Evolutionary conservation across 2,888 invertebrate species (phyloP), one percentile per base, ranked within the genome.

Genomic region (Branchellion lobata): DNA sequence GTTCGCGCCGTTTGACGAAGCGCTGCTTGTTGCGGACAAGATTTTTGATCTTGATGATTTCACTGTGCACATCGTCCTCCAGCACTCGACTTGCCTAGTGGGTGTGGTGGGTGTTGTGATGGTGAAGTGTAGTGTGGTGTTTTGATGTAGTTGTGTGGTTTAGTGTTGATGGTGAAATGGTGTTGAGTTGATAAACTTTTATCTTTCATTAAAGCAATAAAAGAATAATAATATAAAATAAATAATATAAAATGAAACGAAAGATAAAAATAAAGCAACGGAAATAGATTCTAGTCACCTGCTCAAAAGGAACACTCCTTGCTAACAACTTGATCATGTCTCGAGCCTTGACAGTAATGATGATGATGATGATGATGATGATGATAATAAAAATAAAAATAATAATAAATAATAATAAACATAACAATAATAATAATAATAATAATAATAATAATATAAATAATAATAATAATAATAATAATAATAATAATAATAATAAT

Each of bases 241-340:
- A n/a, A n/a, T n/a, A n/a, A n/a, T n/a, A n/a, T n/a, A n/a, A n/a
- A n/a, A n/a, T n/a, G n/a, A n/a, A n/a, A n/a, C n/a, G n/a, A n/a
- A n/a, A n/a, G n/a, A n/a, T n/a, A n/a, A n/a, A n/a, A n/a, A n/a
- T n/a, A n/a, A n/a, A n/a, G n/a, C n/a, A n/a, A n/a, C n/a, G n/a
- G n/a, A n/a, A n/a, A n/a, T n/a, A n/a, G n/a, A n/a, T 65, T 65
- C 1, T 14, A 47, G 61, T 47, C 1, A 96, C 96, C 89, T 99
- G 97, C 88, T 99, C 98, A 84, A 93, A 95, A 0, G 98, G 97
- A 0, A 99, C 98, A 87, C 96, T 96, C 83, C 99, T 90, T 0
- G 97, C 94, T 84, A 99, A 88, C 1, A 99, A 89, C 87, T 96
- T 97, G 84, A 99, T 93, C 89, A 98, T 91, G 87, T 99, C 99